phyloP scores from a whole-genome alignment of 2,888 invertebrate species.

The Anthrax anthrax region DNA sequence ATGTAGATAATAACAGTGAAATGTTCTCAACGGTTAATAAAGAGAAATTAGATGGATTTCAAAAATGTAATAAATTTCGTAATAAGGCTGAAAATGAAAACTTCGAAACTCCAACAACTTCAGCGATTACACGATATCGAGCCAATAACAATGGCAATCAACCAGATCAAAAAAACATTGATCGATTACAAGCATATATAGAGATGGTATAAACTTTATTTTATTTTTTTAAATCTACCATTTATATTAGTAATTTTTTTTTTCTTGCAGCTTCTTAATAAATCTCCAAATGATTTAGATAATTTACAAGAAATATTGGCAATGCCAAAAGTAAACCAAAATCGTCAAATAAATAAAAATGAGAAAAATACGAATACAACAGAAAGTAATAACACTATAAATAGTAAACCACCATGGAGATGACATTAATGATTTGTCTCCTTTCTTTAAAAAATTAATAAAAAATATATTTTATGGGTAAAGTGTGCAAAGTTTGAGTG shows the following conservation, averaged over 20 bases:
- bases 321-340: conserved; percentile 15
- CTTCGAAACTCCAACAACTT: conserved; percentile 27
- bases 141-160: conserved; percentile 15
- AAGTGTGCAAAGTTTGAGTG: too few species aligned
- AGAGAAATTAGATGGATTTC: conserved; percentile 1
- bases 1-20: not conserved
- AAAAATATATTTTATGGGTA: too few species aligned
- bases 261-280: conserved; percentile 36
- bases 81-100: conserved; percentile 21
- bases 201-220: conserved; percentile 20
- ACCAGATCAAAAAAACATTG: conserved; percentile 15
- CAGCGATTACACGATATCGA: conserved; percentile 4
- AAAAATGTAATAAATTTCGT: conserved; percentile 11
- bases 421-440: not conserved
- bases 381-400: not conserved
- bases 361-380: not conserved
- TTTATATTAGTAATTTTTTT: too few species aligned
- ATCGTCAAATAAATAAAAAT: not conserved
- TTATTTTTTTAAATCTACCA: not conserved
- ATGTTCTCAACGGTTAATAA: too few species aligned
- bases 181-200: conserved; percentile 30
- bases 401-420: conserved; percentile 7
- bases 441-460: too few species aligned
- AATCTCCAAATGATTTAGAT: conserved; percentile 36
- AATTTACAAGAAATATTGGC: conserved; percentile 26